phyloP scores from a whole-genome alignment of 2,113 vertebrate genomes.

The Cyanocitta stelleri region DNA sequence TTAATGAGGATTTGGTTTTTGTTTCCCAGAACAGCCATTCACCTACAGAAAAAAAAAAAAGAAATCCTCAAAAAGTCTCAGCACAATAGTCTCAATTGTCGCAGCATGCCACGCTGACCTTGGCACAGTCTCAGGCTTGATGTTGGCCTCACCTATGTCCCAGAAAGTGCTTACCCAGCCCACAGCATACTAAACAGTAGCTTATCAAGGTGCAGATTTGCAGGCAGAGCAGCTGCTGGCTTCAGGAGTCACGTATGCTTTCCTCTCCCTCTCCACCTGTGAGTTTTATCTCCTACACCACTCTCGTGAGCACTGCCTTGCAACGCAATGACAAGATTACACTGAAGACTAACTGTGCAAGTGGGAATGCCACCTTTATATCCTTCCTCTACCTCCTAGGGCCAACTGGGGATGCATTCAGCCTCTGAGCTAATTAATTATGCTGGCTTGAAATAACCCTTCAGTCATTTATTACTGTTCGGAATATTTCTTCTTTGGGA shows the following conservation, averaged over 20 bases:
- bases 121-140: background rate
- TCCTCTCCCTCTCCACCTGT: background rate
- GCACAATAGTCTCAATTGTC: background rate
- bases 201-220: background rate
- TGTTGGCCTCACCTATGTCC: background rate
- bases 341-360: background rate
- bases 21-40: background rate
- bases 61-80: background rate
- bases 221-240: background rate
- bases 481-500: background rate
- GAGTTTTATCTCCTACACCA: background rate
- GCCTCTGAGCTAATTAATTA: constrained; percentile 26
- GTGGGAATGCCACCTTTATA: background rate
- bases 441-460: background rate
- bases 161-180: background rate
- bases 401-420: background rate
- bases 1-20: background rate
- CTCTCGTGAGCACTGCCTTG: background rate
- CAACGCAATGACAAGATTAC: background rate
- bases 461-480: background rate
- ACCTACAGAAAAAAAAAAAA: background rate
- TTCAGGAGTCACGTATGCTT: background rate
- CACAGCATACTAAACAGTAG: background rate
- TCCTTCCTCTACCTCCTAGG: background rate
- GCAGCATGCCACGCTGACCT: background rate